Evolutionary conservation across 2,888 invertebrate genomes (phyloP).

Genomic region (Nemurella pictetii): DNA sequence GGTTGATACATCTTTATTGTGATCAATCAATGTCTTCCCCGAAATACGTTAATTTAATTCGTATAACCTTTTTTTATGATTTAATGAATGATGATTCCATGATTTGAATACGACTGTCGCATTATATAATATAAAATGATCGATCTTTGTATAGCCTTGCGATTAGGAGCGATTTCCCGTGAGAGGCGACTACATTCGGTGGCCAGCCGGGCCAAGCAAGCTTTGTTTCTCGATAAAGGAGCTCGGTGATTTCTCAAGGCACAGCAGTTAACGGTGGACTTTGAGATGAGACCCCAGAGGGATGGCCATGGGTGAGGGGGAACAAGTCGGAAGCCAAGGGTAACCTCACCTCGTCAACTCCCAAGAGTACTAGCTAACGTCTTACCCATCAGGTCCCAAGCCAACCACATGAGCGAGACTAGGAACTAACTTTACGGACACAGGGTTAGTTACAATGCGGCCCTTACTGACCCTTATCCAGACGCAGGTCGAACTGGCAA

Average conservation of each 20-base stretch:
- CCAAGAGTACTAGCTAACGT: background rate
- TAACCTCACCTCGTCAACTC: conserved; percentile 8
- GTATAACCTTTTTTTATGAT: background rate
- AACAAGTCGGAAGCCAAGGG: conserved; percentile 8
- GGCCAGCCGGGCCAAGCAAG: background rate
- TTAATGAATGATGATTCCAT: background rate
- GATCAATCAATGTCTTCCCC: background rate
- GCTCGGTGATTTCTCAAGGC: conserved; percentile 31
- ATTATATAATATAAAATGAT: conserved; percentile 10
- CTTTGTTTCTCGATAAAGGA: conserved; percentile 26
- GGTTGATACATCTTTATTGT: background rate
- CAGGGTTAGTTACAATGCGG: background rate
- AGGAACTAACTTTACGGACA: background rate
- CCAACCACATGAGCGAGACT: background rate
- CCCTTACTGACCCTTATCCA: background rate
- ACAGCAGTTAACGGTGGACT: conserved; percentile 25
- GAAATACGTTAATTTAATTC: background rate
- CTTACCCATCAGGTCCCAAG: conserved; percentile 3
- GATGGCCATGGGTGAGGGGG: background rate
- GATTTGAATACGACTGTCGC: background rate
- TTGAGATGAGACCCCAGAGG: conserved; percentile 22
- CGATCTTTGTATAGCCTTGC: conserved; percentile 2
- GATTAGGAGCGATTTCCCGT: conserved; percentile 11
- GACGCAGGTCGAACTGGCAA: background rate
- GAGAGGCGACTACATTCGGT: background rate